Base-by-base conservation (phyloP, 37 sponge, comb jelly and placozoan species). In the Chondrosia reniformis region DNA sequence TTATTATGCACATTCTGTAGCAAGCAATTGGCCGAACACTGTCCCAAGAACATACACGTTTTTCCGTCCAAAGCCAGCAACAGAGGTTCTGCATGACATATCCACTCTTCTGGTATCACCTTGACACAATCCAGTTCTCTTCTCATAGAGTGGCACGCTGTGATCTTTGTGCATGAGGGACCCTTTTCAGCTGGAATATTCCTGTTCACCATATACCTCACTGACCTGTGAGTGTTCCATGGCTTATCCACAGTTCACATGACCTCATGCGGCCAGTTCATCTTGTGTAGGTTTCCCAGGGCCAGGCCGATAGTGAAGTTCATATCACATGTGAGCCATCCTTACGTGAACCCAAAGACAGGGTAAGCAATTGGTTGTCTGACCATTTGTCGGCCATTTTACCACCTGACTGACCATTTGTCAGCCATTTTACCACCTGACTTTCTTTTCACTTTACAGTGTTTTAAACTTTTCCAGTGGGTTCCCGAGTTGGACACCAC, bases 111-210 rank as follows among this genome's bases (percentile, higher is more conserved):
- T 10, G 41, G 45, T 72, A 46, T 21, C 42, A 25, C 45, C 44
- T 2, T n/a, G n/a, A n/a, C n/a, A n/a, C 63, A 22, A 12, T 8
- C 63, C 63, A 62, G 13, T 28, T 52, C 27, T 45, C 45, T 62
- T 32, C 0, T 54, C 54, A 15, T 73, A 90, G 91, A 86, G 62
- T 90, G 91, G 91, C 91, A 90, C 55, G 91, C 87, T 5, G 86
- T 90, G 9, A 54, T 90, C 22, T 90, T 85, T 54, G 61, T 86
- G 0, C 91, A 67, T 36, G 67, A 67, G 43, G 91, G 91, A 0
- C 91, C 81, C 1, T 90, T 44, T 54, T 55, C 31, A 34, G 84
- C 63, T 0, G 91, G 91, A 10, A 72, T 90, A 3, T 90, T 90
- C 63, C 43, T 62, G 6, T 90, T 90, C 74, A 90, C 80, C 21